These are phyloP conservation scores for Galeruca laticollis DNA, from an alignment of 2,888 invertebrate genomes.

Conservation along the genomic window DNA sequence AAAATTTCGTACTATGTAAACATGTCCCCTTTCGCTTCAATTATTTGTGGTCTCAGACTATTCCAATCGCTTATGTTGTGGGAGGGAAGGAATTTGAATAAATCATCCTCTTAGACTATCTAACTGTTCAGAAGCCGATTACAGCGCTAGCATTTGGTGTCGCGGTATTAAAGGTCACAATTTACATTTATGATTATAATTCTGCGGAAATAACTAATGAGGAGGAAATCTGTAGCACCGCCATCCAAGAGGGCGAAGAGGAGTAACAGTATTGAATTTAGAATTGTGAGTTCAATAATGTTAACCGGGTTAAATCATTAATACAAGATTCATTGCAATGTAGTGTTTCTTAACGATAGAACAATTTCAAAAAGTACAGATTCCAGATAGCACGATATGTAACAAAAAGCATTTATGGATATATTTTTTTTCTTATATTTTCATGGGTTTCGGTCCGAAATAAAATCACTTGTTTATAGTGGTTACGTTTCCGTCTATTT, in stretches of 20 bases:
- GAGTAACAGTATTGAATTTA: not conserved
- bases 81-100: not conserved
- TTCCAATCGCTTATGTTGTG: not conserved
- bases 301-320: not conserved
- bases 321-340: no score
- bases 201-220: conserved; percentile 11
- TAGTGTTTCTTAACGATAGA: no score
- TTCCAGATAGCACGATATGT: no score
- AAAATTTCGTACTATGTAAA: no score
- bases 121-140: conserved; percentile 5
- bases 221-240: not conserved
- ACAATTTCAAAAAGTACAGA: no score
- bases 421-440: no score
- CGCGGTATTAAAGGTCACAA: conserved; percentile 11
- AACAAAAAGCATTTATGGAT: no score
- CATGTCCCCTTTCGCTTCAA: not conserved
- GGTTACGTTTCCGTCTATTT: no score
- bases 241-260: not conserved
- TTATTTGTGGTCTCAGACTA: not conserved
- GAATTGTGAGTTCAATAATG: not conserved
- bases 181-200: conserved; percentile 6
- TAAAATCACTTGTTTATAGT: no score
- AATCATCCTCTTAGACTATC: conserved; percentile 4
- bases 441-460: no score
- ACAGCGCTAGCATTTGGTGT: conserved; percentile 1